These are phyloP conservation scores for Eurosta solidaginis DNA, from an alignment of 1,140 invertebrate species.

Conservation along the genomic window DNA sequence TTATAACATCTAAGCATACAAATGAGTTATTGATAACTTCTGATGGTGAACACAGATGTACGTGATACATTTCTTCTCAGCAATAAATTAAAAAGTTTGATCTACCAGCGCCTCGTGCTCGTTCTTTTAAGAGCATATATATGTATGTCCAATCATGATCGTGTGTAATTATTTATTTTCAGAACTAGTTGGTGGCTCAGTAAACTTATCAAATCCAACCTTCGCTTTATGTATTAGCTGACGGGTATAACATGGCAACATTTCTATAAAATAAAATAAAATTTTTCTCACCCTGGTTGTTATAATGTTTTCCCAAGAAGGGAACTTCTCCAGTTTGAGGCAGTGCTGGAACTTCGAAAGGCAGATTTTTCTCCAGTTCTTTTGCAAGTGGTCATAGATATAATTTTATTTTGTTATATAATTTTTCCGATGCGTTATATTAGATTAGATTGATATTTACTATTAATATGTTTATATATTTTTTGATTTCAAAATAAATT, in stretches of 20 bases:
- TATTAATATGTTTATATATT: too few relatives aligned
- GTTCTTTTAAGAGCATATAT: too few relatives aligned
- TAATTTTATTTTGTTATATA: constrained; percentile 47
- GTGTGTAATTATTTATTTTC: too few relatives aligned
- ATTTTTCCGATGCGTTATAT: constrained; percentile 47
- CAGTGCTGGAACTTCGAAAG: constrained; percentile 50
- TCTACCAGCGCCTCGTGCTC: too few relatives aligned
- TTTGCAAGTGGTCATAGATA: constrained; percentile 43
- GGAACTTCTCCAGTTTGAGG: constrained; percentile 50
- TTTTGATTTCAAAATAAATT: too few relatives aligned
- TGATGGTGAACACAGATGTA: too few relatives aligned
- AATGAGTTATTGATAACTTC: too few relatives aligned
- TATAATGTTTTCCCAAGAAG: constrained; percentile 56
- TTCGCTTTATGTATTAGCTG: constrained; percentile 53
- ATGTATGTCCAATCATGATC: too few relatives aligned
- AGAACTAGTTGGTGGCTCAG: constrained; percentile 40
- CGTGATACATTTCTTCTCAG: too few relatives aligned
- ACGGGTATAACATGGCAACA: constrained; percentile 55
- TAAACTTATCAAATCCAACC: constrained; percentile 51
- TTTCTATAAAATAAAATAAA: constrained; percentile 52
- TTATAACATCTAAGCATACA: too few relatives aligned
- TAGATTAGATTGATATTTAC: too few relatives aligned
- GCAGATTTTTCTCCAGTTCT: constrained; percentile 45
- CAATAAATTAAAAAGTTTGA: too few relatives aligned
- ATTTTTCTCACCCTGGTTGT: constrained; percentile 54